phyloP scores from a whole-genome alignment of 2,113 vertebrate species.

The Ailuropoda melanoleuca region DNA sequence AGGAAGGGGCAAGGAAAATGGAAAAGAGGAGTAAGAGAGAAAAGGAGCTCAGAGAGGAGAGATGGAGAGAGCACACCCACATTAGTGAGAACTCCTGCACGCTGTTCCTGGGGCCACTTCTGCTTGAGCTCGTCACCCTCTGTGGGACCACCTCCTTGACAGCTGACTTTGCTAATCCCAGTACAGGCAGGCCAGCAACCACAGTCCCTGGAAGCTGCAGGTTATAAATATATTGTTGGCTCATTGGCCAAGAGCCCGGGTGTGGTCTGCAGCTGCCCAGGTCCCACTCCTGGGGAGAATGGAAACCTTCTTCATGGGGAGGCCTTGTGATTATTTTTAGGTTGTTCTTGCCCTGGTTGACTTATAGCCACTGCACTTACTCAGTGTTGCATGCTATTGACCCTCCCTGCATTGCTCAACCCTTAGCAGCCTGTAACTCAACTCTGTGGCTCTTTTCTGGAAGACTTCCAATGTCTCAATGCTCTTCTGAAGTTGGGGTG shows the following conservation, averaged over 20 bases:
- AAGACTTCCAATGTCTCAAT: constrained; percentile 51
- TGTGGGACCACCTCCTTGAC: not conserved
- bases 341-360: not conserved
- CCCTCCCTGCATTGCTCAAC: not conserved
- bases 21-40: not conserved
- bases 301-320: not conserved
- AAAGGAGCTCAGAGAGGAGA: not conserved
- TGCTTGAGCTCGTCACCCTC: not conserved
- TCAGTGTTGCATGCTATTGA: not conserved
- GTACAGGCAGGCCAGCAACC: not conserved
- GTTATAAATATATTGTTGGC: not conserved
- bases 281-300: not conserved
- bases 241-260: not conserved
- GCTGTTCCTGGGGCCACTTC: not conserved
- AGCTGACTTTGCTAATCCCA: not conserved
- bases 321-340: constrained; percentile 3
- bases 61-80: too few species aligned
- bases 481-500: constrained; percentile 31
- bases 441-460: constrained; percentile 48
- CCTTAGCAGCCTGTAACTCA: constrained; percentile 22
- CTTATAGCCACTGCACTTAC: not conserved
- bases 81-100: too few species aligned
- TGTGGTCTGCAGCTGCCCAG: not conserved
- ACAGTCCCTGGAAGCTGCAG: not conserved
- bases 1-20: not conserved